A percentile compares a stretch with the other conserved stretches of the same genome.
These are phyloP conservation scores for Vandiemenella viatica DNA, from an alignment of 2,888 invertebrate species.

Conservation along the genomic window DNA sequence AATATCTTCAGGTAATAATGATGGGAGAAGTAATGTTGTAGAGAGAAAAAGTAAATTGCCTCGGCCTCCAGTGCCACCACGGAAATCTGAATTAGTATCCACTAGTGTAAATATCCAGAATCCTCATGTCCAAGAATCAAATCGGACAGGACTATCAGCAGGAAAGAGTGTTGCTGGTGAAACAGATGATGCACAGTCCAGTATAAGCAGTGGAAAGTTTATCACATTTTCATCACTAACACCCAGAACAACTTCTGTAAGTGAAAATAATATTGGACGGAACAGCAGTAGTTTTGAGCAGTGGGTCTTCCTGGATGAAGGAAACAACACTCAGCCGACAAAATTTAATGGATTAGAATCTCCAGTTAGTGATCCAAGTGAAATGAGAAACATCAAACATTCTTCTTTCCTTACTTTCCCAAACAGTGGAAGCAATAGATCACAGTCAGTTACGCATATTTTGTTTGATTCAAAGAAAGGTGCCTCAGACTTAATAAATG, in stretches of 20 bases:
- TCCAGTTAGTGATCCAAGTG: conserved; percentile 16
- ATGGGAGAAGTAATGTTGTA: too few relatives aligned
- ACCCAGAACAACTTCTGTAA: conserved; percentile 14
- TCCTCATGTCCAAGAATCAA: too few relatives aligned
- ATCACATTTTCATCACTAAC: conserved; percentile 12
- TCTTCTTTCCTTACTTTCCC: conserved; percentile 18
- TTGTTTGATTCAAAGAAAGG: conserved; percentile 20
- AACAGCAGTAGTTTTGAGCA: conserved; percentile 26
- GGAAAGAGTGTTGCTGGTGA: too few relatives aligned
- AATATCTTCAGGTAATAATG: too few relatives aligned
- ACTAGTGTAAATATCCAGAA: too few relatives aligned
- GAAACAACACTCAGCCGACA: conserved; percentile 15
- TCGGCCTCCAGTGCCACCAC: conserved; percentile 35
- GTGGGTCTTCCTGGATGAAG: conserved; percentile 27
- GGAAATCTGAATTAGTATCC: conserved; percentile 25
- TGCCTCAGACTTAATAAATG: too few relatives aligned
- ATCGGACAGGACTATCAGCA: too few relatives aligned
- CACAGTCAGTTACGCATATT: conserved; percentile 25
- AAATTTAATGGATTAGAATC: conserved; percentile 18
- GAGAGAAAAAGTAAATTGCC: too few relatives aligned
- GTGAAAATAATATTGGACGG: conserved; percentile 19
- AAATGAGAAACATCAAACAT: conserved; percentile 15
- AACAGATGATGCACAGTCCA: too few relatives aligned
- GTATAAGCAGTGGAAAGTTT: conserved; percentile 9
- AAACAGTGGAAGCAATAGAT: conserved; percentile 22